A percentile compares a stretch with the other conserved stretches of the same genome.
These are phyloP conservation scores for Drosophila ogumai DNA, from an alignment of 1,140 invertebrate species.

Conservation along the genomic window DNA sequence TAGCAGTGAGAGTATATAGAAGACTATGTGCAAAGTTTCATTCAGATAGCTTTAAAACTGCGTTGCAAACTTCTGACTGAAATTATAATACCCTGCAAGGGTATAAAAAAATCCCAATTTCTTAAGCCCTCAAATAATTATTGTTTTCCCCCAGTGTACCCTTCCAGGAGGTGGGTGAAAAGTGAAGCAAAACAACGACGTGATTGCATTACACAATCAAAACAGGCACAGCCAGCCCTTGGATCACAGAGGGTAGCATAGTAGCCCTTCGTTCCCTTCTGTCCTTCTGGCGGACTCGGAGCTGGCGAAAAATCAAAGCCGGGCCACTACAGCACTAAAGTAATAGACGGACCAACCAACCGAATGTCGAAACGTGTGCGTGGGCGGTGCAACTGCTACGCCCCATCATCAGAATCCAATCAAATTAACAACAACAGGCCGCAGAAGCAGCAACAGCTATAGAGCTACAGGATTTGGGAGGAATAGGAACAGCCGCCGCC, in stretches of 20 bases:
- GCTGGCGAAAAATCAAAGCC: slow-evolving; percentile 71
- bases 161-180: slow-evolving; percentile 21
- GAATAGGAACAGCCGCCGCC: slow-evolving; percentile 8
- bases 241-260: slow-evolving; percentile 25
- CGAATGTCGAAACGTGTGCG: slow-evolving; percentile 74
- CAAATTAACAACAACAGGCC: slow-evolving; percentile 84
- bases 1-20: no score
- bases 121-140: background rate
- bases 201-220: slow-evolving; percentile 84
- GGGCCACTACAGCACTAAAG: slow-evolving; percentile 77
- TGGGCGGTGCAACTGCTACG: slow-evolving; percentile 79
- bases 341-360: slow-evolving; percentile 54
- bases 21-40: no score
- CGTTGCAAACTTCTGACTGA: no score
- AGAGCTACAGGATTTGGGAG: slow-evolving; percentile 4
- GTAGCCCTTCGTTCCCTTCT: slow-evolving; percentile 18
- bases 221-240: slow-evolving; percentile 59
- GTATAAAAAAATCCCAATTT: background rate
- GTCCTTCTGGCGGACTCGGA: slow-evolving; percentile 13
- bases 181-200: slow-evolving; percentile 79
- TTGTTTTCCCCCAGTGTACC: slow-evolving; percentile 7
- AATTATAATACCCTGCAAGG: no score
- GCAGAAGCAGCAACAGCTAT: slow-evolving; percentile 45
- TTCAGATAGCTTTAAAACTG: no score
- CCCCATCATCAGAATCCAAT: slow-evolving; percentile 85